A percentile compares a stretch with the other conserved stretches of the same genome.
phyloP scores from a whole-genome alignment of 2,888 invertebrate genomes.

The Agriopis aurantiaria region DNA sequence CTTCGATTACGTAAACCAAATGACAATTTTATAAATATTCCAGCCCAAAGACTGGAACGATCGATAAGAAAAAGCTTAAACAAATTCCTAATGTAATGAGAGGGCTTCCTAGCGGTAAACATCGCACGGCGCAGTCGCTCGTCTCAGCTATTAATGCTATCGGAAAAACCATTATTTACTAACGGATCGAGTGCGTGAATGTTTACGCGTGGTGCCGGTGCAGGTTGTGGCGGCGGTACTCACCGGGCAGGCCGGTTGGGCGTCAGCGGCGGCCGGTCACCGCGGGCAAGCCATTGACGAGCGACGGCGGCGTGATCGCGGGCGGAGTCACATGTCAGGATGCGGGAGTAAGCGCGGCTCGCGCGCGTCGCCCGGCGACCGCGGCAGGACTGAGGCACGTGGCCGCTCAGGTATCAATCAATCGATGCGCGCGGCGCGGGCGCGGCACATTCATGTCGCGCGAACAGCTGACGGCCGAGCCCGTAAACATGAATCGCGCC shows the following conservation, averaged over 20 bases:
- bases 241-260: slow-evolving; percentile 48
- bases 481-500: slow-evolving; percentile 83
- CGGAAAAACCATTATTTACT: slow-evolving; percentile 68
- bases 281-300: slow-evolving; percentile 78
- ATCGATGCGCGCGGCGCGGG: slow-evolving; percentile 77
- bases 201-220: slow-evolving; percentile 50
- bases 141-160: slow-evolving; percentile 64
- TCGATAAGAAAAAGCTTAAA: slow-evolving; percentile 71
- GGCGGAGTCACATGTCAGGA: slow-evolving; percentile 59
- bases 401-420: slow-evolving; percentile 78
- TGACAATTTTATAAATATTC: slow-evolving; percentile 73
- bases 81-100: slow-evolving; percentile 70
- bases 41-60: slow-evolving; percentile 58
- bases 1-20: slow-evolving; percentile 79
- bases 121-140: slow-evolving; percentile 74
- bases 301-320: slow-evolving; percentile 59
- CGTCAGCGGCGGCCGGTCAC: slow-evolving; percentile 68
- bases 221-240: slow-evolving; percentile 31
- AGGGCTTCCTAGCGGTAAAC: slow-evolving; percentile 66
- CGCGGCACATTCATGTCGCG: slow-evolving; percentile 81
- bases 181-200: slow-evolving; percentile 58
- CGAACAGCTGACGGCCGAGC: slow-evolving; percentile 83
- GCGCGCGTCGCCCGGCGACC: slow-evolving; percentile 73
- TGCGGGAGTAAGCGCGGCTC: slow-evolving; percentile 49
- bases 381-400: slow-evolving; percentile 72